Evolutionary conservation across 2,113 vertebrate genomes (phyloP).

Genomic region (Clarias batrachus): DNA sequence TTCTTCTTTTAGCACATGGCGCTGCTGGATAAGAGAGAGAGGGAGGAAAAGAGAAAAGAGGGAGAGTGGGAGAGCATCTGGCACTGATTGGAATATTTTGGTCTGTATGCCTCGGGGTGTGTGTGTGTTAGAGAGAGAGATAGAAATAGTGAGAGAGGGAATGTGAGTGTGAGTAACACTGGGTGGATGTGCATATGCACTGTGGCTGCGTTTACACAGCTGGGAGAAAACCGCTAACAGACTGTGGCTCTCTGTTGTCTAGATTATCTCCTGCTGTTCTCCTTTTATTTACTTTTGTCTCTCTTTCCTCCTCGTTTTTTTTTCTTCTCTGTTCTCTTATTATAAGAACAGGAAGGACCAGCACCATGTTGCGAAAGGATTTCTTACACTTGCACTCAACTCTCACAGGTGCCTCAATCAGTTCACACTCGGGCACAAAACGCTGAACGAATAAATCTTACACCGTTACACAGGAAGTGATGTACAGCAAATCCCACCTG

Average conservation of each 20-base stretch:
- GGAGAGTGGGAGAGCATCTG: slow-evolving; percentile 36
- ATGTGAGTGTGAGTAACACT: slow-evolving; percentile 19
- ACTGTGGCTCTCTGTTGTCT: slow-evolving; percentile 23
- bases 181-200: slow-evolving; percentile 21
- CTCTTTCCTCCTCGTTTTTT: not conserved
- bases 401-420: no score
- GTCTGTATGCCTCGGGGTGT: slow-evolving; percentile 28
- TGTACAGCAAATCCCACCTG: not conserved
- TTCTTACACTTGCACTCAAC: not conserved
- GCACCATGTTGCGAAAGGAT: not conserved
- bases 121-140: not conserved
- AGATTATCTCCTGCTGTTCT: not conserved
- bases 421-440: not conserved
- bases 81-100: slow-evolving; percentile 54
- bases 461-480: not conserved
- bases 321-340: not conserved
- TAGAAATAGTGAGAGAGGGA: not conserved
- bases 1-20: slow-evolving; percentile 4
- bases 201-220: slow-evolving; percentile 53
- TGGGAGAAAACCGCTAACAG: slow-evolving; percentile 50
- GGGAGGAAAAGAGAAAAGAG: not conserved
- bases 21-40: not conserved
- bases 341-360: not conserved
- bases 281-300: not conserved
- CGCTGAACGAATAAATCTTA: not conserved